phyloP scores from a whole-genome alignment of 2,888 invertebrate species.

The Leucophora obtusa region DNA sequence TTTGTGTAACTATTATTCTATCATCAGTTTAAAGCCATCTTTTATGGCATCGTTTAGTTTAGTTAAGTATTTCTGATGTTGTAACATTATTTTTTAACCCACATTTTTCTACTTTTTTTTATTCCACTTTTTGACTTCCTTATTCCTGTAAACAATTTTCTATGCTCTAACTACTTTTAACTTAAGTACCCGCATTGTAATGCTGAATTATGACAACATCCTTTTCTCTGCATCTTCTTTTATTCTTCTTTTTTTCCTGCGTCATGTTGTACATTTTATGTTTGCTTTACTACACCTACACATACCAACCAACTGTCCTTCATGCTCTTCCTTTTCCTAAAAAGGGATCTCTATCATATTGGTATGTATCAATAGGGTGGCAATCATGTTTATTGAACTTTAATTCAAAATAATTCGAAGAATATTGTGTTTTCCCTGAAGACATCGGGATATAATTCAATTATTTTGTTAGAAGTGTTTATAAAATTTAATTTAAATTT shows the following conservation, averaged over 20 bases:
- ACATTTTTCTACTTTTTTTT: background rate
- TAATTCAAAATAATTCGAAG: too few relatives aligned
- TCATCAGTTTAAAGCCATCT: background rate
- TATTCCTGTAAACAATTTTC: constrained; percentile 61
- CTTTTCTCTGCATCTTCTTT: constrained; percentile 33
- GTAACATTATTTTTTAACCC: background rate
- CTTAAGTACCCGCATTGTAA: constrained; percentile 61
- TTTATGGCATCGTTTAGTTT: background rate
- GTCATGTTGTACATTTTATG: constrained; percentile 27
- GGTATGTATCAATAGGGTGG: background rate
- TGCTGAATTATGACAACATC: constrained; percentile 62
- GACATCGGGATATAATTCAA: background rate
- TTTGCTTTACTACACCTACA: constrained; percentile 28
- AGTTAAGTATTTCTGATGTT: background rate
- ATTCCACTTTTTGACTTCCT: constrained; percentile 57
- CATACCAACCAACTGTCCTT: background rate
- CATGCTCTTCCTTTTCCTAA: background rate
- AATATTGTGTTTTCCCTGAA: background rate
- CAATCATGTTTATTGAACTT: too few relatives aligned
- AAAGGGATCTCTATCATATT: background rate
- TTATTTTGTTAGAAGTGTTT: too few relatives aligned
- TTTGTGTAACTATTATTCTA: background rate
- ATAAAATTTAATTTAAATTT: too few relatives aligned
- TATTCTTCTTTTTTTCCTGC: background rate
- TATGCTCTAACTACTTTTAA: constrained; percentile 50